phyloP scores from a whole-genome alignment of 2,113 vertebrate species.

The Ondatra zibethicus region DNA sequence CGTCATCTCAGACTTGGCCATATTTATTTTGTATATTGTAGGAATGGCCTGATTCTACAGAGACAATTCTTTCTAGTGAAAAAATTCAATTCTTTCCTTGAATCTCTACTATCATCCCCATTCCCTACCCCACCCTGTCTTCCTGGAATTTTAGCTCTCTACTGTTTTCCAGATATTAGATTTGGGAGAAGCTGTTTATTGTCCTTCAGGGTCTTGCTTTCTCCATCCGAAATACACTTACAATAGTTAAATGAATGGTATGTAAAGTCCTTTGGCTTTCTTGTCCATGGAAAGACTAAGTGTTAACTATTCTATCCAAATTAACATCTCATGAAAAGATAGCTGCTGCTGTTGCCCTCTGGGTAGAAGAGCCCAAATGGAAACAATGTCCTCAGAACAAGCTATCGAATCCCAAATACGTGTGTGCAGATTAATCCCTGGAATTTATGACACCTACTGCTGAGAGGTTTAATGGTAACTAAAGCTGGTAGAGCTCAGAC shows the following conservation, averaged over 20 bases:
- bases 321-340: neutral
- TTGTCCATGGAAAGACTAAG: neutral
- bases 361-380: neutral
- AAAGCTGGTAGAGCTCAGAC: constrained; percentile 31
- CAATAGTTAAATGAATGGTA: neutral
- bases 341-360: neutral
- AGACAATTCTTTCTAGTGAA: neutral
- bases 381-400: neutral
- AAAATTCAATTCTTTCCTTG: neutral
- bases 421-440: neutral
- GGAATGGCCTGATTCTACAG: neutral
- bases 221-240: neutral
- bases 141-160: neutral
- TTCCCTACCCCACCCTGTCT: neutral
- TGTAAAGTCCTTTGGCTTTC: neutral
- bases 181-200: neutral
- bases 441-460: neutral
- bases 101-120: neutral
- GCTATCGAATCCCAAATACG: neutral
- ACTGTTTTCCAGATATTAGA: neutral
- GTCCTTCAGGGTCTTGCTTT: neutral
- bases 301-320: neutral
- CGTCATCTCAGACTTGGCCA: neutral
- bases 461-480: neutral
- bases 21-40: neutral